Base-by-base conservation (phyloP, 2,888 invertebrate genomes). In the Machimus atricapillus region DNA sequence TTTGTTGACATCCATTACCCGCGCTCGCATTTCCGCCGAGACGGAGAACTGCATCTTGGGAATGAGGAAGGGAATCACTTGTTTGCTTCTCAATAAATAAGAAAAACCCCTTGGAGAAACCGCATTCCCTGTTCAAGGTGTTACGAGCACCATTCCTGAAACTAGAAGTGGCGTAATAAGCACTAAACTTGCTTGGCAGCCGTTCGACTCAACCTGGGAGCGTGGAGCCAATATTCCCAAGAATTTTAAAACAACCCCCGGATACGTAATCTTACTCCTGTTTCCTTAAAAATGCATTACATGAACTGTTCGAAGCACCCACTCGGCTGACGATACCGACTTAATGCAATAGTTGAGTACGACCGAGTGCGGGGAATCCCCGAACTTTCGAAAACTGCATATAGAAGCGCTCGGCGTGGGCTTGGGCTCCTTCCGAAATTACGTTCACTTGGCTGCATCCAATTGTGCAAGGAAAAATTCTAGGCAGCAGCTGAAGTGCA, bases 301-400 rank as follows among this genome's bases (percentile, higher is more conserved):
- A 78, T 7, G 78, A 78, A 78, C 78, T 23, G 46, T 46, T 78
- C 43, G 40, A 43, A 43, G 23, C 40, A 46, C 37, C 16, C 43
- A 23, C 43, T 8, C 40, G n/a, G 34, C 78, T 76, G 76, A n/a
- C 46, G 37, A n/a, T 46, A 14, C 23, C n/a, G 43, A 46, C 78
- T 43, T 78, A 78, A 78, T 78, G 78, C 78, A 78, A 78, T 78
- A 78, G 23, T 78, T 23, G 78, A 23, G 78, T 78, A 78, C 27
- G 37, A 19, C 78, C 37, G 46, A 78, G 78, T 78, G 46, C 78
- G 40, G 27, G 37, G 78, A 78, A 40, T 37, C 43, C 78, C 40
- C 40, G n/a, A 78, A 78, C 78, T 78, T 78, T 78, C 27, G 6
- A 14, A 78, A 78, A 78, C 78, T 78, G 19, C 40, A 34, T n/a